Evolutionary conservation across 2,888 invertebrate species (phyloP).

Genomic region (Achlya flavicornis): DNA sequence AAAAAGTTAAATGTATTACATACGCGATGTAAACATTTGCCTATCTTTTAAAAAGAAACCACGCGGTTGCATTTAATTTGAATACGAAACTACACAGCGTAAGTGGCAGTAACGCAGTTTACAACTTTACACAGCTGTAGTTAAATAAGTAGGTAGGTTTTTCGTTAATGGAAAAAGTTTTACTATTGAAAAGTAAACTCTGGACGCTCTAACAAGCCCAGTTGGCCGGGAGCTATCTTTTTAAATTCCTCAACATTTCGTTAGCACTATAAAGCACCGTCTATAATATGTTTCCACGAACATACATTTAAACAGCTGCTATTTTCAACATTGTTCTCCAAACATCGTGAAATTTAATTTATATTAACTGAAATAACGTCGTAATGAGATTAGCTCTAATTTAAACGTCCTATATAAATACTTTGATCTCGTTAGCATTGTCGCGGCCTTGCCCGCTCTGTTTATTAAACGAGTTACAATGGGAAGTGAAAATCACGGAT

Average conservation of each 20-base stretch:
- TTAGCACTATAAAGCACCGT: neutral
- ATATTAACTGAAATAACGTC: conserved; percentile 46
- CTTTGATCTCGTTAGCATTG: conserved; percentile 62
- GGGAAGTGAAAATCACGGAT: conserved; percentile 21
- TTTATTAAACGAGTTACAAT: conserved; percentile 49
- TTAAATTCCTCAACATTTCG: neutral
- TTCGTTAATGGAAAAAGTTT: neutral
- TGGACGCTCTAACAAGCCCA: neutral
- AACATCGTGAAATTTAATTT: conserved; percentile 54
- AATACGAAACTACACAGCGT: conserved; percentile 8
- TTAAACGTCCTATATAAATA: conserved; percentile 63
- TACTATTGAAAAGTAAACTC: conserved; percentile 3
- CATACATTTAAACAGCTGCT: conserved; percentile 23
- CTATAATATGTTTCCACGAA: neutral
- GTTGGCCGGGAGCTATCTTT: neutral
- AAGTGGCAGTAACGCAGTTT: neutral
- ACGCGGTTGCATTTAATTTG: conserved; percentile 10
- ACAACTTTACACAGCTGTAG: neutral
- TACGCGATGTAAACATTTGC: neutral
- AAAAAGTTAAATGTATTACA: neutral
- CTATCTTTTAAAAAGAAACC: neutral
- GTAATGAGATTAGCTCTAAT: conserved; percentile 60
- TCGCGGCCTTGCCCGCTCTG: conserved; percentile 29
- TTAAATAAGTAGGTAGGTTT: neutral
- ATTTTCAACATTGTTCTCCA: conserved; percentile 36